A percentile compares a stretch with the other conserved stretches of the same genome.
These are phyloP conservation scores for Hipparchia semele DNA, from an alignment of 2,888 invertebrate genomes.

Conservation along the genomic window DNA sequence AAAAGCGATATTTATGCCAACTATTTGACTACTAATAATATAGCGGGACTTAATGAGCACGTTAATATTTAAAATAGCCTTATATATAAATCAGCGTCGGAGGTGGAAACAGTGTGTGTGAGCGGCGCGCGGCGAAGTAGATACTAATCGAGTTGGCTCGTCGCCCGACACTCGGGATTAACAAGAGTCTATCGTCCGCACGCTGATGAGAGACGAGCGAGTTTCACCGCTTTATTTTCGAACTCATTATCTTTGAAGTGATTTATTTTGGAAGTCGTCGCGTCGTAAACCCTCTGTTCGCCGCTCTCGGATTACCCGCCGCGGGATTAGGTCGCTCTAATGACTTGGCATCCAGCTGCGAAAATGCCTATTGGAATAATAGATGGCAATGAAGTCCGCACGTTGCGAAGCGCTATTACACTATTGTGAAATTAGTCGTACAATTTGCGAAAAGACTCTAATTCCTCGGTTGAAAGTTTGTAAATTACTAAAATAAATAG, in stretches of 20 bases:
- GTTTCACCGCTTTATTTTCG: constrained; percentile 77
- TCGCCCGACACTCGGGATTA: constrained; percentile 59
- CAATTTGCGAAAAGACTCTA: constrained; percentile 60
- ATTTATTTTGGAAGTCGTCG: constrained; percentile 71
- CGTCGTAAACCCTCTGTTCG: constrained; percentile 40
- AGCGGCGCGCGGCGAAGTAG: constrained; percentile 48
- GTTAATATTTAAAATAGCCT: constrained; percentile 52
- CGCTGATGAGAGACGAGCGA: constrained; percentile 71
- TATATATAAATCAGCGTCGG: constrained; percentile 54
- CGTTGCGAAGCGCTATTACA: constrained; percentile 61
- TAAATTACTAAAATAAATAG: constrained; percentile 19
- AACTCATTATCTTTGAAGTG: constrained; percentile 79
- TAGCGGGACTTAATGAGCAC: constrained; percentile 40
- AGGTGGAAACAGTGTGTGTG: constrained; percentile 54
- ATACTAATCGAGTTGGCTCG: constrained; percentile 67
- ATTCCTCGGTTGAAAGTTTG: constrained; percentile 52
- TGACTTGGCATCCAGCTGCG: constrained; percentile 64
- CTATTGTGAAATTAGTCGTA: constrained; percentile 65
- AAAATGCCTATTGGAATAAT: constrained; percentile 63
- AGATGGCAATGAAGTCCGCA: constrained; percentile 68
- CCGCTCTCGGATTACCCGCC: constrained; percentile 61
- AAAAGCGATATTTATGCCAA: constrained; percentile 46
- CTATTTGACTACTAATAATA: constrained; percentile 43
- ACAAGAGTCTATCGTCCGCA: constrained; percentile 65
- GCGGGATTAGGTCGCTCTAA: constrained; percentile 70